These are phyloP conservation scores for Accipiter virgatus DNA, from an alignment of 2,113 vertebrate genomes.

Conservation along the genomic window DNA sequence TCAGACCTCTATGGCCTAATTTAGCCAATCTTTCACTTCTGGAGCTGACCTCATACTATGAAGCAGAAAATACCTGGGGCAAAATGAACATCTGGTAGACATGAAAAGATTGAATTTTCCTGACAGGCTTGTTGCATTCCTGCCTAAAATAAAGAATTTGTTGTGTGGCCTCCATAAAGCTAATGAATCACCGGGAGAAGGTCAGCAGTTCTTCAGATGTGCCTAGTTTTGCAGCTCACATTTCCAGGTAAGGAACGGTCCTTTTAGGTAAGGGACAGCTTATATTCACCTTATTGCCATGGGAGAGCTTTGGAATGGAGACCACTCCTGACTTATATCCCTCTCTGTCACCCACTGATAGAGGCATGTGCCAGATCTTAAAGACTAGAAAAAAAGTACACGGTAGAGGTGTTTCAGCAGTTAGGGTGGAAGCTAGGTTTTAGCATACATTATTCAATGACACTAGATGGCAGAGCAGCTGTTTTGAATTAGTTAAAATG, in stretches of 20 bases:
- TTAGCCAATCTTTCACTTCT: not conserved
- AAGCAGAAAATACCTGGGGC: not conserved
- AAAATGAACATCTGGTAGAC: not conserved
- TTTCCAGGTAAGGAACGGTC: not conserved
- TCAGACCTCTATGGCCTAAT: not conserved
- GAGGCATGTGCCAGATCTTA: not conserved
- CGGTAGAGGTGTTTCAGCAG: not conserved
- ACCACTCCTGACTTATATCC: not conserved
- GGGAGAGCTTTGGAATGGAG: not conserved
- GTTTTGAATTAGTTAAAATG: not conserved
- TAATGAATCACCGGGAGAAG: not conserved
- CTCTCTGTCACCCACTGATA: not conserved
- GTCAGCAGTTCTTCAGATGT: not conserved
- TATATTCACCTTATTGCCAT: not conserved
- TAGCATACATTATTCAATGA: not conserved
- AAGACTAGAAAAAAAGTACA: not conserved
- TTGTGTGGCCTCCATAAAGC: not conserved
- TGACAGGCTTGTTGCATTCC: not conserved
- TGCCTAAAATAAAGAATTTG: not conserved
- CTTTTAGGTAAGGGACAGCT: not conserved
- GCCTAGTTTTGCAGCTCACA: not conserved
- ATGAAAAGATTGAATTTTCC: not conserved
- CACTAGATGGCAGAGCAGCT: conserved; percentile 60
- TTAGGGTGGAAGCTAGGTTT: not conserved
- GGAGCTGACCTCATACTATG: not conserved